Conservation (phyloP, 2,113 vertebrate species). For the Tenrec ecaudatus region DNA sequence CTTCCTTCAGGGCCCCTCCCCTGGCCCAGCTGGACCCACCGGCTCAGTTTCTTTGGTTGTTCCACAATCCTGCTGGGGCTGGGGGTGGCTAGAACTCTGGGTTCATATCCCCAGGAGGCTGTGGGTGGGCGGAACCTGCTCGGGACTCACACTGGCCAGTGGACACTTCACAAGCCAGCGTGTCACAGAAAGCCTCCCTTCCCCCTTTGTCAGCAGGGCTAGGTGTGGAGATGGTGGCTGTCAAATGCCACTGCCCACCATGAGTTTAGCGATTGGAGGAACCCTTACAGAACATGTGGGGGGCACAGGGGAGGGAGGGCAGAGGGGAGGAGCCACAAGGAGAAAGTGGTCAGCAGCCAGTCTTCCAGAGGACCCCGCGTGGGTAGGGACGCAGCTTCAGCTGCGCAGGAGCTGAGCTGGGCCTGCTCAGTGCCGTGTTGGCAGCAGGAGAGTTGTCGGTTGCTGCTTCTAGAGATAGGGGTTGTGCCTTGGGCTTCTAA, state of each 20-base stretch:
- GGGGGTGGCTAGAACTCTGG: fast-evolving
- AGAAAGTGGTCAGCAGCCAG: neutral
- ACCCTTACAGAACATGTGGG: neutral
- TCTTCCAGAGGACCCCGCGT: neutral
- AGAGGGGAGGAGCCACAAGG: neutral
- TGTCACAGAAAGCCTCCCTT: neutral
- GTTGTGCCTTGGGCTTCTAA: too few species aligned
- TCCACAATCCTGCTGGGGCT: neutral
- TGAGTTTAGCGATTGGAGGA: neutral
- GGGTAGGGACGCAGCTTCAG: neutral
- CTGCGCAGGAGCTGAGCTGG: neutral
- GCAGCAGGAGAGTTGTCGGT: neutral
- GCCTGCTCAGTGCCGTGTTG: neutral
- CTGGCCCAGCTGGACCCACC: neutral
- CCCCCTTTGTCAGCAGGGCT: neutral
- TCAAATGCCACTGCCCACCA: too few species aligned
- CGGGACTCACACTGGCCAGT: neutral
- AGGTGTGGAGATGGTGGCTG: too few species aligned
- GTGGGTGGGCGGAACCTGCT: neutral
- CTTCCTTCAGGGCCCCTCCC: neutral
- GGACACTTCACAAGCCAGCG: neutral
- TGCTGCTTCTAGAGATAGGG: neutral
- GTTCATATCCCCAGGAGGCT: neutral
- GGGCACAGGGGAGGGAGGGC: neutral
- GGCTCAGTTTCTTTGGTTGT: neutral